Percentiles rank a stretch among this genome's conserved stretches.
phyloP scores from a whole-genome alignment of 2,797 vertebrate species.

The Orestias chungarensis region DNA sequence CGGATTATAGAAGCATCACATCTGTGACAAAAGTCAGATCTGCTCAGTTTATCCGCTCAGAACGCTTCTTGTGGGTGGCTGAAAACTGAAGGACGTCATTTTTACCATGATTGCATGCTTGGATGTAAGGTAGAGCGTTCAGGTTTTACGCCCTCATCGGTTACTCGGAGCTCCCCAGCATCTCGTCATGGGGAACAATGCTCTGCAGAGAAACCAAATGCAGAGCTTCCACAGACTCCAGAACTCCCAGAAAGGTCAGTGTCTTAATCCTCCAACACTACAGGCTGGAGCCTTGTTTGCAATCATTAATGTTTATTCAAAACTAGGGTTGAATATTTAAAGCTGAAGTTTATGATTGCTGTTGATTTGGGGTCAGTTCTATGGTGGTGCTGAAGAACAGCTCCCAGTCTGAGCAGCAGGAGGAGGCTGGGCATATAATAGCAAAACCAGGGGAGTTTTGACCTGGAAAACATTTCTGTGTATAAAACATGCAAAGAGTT shows the following conservation, averaged over 20 bases:
- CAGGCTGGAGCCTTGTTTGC: neutral
- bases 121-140: neutral
- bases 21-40: constrained; percentile 40
- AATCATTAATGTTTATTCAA: neutral
- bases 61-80: neutral
- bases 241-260: constrained; percentile 74
- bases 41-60: constrained; percentile 5
- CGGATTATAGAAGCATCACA: constrained; percentile 38
- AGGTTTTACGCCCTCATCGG: neutral
- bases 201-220: constrained; percentile 69
- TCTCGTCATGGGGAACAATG: constrained; percentile 65
- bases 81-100: constrained; percentile 13
- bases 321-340: neutral
- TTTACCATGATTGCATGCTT: neutral
- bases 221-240: constrained; percentile 69
- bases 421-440: neutral
- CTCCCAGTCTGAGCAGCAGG: constrained; percentile 42
- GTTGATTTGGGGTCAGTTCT: neutral
- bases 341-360: neutral
- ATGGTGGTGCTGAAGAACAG: constrained; percentile 82
- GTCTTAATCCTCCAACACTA: neutral
- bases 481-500: no score
- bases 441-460: neutral
- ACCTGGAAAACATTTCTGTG: neutral
- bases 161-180: neutral